phyloP scores from a whole-genome alignment of 1,140 invertebrate species.

The Cephus cinctus region DNA sequence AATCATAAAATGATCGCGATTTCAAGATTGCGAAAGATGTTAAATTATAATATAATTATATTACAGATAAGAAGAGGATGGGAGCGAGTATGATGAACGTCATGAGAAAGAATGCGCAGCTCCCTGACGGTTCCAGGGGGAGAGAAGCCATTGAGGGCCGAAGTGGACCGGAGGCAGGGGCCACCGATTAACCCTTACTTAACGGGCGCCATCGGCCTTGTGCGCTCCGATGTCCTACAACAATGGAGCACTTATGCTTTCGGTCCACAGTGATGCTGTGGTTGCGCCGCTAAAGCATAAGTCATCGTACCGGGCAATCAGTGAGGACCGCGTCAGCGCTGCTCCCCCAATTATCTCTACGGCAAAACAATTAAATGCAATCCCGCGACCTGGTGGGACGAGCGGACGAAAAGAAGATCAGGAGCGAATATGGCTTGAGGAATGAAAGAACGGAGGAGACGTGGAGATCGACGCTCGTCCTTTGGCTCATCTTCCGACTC shows the following conservation, averaged over 20 bases:
- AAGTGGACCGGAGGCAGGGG: constrained; percentile 3
- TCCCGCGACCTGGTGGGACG: constrained; percentile 22
- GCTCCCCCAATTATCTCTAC: constrained; percentile 38
- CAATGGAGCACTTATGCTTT: constrained; percentile 46
- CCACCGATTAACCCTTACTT: constrained; percentile 37
- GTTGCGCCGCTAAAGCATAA: constrained; percentile 37
- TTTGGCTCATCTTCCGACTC: no score
- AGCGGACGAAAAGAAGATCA: constrained; percentile 5
- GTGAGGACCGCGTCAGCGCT: constrained; percentile 24
- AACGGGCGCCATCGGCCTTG: constrained; percentile 27
- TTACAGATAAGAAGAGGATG: constrained; percentile 11
- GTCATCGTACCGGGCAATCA: constrained; percentile 43
- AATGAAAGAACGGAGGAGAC: no score
- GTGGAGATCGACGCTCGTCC: no score
- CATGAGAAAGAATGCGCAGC: constrained; percentile 12
- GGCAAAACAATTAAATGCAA: constrained; percentile 47
- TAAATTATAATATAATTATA: no score
- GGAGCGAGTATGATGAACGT: constrained; percentile 5
- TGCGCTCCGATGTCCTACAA: constrained; percentile 29
- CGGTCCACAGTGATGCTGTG: no score
- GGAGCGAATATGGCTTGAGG: no score
- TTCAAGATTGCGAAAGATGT: neutral
- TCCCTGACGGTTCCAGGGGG: constrained; percentile 9
- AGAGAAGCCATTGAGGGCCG: constrained; percentile 18
- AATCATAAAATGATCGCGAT: no score